Evolutionary conservation across 2,888 invertebrate genomes (phyloP).

Genomic region (Drosophila multiciliata): DNA sequence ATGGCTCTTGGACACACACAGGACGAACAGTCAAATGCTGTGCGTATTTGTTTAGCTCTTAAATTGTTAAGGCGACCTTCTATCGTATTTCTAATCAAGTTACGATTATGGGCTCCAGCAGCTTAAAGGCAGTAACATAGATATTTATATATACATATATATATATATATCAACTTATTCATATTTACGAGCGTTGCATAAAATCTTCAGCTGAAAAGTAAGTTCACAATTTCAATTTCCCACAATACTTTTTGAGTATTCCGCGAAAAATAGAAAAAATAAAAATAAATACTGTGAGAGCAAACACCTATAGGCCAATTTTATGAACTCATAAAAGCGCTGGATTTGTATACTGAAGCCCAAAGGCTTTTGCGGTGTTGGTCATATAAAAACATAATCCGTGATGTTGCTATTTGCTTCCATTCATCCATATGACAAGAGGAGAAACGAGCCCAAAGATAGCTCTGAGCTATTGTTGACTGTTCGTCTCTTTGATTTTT

Average conservation of each 20-base stretch:
- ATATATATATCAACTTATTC: slow-evolving; percentile 48
- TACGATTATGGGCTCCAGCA: slow-evolving; percentile 60
- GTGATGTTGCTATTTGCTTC: slow-evolving; percentile 1
- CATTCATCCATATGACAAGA: slow-evolving; percentile 5
- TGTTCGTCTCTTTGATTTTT: slow-evolving; percentile 33
- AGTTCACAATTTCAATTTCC: slow-evolving; percentile 78
- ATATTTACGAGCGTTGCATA: slow-evolving; percentile 70
- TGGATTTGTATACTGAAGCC: slow-evolving; percentile 70
- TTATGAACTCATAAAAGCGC: slow-evolving; percentile 79
- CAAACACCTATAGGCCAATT: slow-evolving; percentile 69
- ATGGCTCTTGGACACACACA: slow-evolving; percentile 20
- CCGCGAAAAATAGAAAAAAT: slow-evolving; percentile 29
- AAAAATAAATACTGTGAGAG: slow-evolving; percentile 38
- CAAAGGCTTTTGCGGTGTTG: slow-evolving; percentile 54
- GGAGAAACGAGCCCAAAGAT: slow-evolving; percentile 13
- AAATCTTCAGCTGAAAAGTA: slow-evolving; percentile 70
- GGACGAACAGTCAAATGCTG: slow-evolving; percentile 1
- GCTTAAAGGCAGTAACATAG: slow-evolving; percentile 58
- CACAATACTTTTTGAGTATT: slow-evolving; percentile 25
- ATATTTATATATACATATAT: neutral
- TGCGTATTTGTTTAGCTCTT: slow-evolving; percentile 11
- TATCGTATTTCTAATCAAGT: slow-evolving; percentile 71
- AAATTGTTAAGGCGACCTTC: slow-evolving; percentile 23
- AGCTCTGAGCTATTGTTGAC: slow-evolving; percentile 35
- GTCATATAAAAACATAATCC: slow-evolving; percentile 63